Conservation (phyloP, 2,888 invertebrate genomes). For the Microdon myrmicae region DNA sequence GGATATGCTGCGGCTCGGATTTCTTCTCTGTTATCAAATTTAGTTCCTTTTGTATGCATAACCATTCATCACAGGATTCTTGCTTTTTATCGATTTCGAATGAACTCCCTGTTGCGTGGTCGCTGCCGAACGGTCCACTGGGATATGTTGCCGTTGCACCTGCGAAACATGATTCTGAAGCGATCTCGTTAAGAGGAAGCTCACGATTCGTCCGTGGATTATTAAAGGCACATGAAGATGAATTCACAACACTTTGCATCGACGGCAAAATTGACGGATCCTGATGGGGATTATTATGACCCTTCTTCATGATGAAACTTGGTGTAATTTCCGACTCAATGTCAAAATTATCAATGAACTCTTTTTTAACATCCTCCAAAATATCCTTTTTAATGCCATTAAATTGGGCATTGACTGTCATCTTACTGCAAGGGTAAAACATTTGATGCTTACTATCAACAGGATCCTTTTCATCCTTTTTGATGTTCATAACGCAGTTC, state of each 20-base stretch:
- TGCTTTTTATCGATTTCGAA: constrained; percentile 47
- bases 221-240: constrained; percentile 45
- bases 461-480: constrained; percentile 39
- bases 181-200: constrained; percentile 26
- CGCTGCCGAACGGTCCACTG: constrained; percentile 23
- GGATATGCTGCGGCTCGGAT: constrained; percentile 54
- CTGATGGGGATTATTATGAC: constrained; percentile 23
- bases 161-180: constrained; percentile 35
- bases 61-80: constrained; percentile 74
- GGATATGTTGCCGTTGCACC: constrained; percentile 36
- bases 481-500: constrained; percentile 37
- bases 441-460: constrained; percentile 17
- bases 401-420: constrained; percentile 29
- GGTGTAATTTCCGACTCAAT: constrained; percentile 67
- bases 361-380: constrained; percentile 58
- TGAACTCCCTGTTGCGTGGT: constrained; percentile 41
- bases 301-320: constrained; percentile 66
- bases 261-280: neutral
- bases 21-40: constrained; percentile 65
- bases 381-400: constrained; percentile 53
- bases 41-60: constrained; percentile 75
- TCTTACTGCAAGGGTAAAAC: constrained; percentile 42
- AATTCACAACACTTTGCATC: constrained; percentile 13
- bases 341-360: constrained; percentile 63
- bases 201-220: constrained; percentile 33